These are phyloP conservation scores for Drosophila hamatofila DNA, from an alignment of 2,888 invertebrate genomes.

Conservation along the genomic window DNA sequence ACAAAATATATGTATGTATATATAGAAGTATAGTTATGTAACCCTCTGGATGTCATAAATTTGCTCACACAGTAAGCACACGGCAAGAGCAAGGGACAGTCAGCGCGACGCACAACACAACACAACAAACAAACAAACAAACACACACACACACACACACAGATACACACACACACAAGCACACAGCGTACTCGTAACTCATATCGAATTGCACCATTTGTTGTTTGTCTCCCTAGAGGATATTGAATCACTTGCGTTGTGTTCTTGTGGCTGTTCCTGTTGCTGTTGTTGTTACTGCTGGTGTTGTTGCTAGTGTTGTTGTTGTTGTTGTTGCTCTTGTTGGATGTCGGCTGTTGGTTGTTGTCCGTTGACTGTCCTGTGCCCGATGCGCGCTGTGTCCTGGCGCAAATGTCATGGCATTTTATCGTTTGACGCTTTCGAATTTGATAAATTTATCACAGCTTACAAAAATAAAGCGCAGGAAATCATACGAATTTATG, in stretches of 20 bases:
- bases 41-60: slow-evolving; percentile 61
- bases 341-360: slow-evolving; percentile 31
- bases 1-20: slow-evolving; percentile 24
- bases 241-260: slow-evolving; percentile 54
- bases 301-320: slow-evolving; percentile 15
- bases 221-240: slow-evolving; percentile 70
- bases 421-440: slow-evolving; percentile 78
- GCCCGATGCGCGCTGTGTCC: slow-evolving; percentile 62
- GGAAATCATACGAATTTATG: slow-evolving; percentile 65
- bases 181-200: slow-evolving; percentile 59
- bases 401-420: slow-evolving; percentile 38
- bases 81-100: slow-evolving; percentile 59
- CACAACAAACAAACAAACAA: slow-evolving; percentile 8
- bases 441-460: slow-evolving; percentile 78
- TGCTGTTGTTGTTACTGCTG: slow-evolving; percentile 28
- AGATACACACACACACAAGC: slow-evolving; percentile 15
- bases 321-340: slow-evolving; percentile 20
- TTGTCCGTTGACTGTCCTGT: slow-evolving; percentile 43
- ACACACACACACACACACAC: slow-evolving; percentile 14
- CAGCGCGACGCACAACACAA: slow-evolving; percentile 50
- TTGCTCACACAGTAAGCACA: slow-evolving; percentile 42
- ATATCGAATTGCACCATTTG: slow-evolving; percentile 76
- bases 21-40: slow-evolving; percentile 46
- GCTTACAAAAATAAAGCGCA: slow-evolving; percentile 71
- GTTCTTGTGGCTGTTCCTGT: slow-evolving; percentile 17